Evolutionary conservation across 2,888 invertebrate genomes (phyloP).

Genomic region (Drosophila anomalata): DNA sequence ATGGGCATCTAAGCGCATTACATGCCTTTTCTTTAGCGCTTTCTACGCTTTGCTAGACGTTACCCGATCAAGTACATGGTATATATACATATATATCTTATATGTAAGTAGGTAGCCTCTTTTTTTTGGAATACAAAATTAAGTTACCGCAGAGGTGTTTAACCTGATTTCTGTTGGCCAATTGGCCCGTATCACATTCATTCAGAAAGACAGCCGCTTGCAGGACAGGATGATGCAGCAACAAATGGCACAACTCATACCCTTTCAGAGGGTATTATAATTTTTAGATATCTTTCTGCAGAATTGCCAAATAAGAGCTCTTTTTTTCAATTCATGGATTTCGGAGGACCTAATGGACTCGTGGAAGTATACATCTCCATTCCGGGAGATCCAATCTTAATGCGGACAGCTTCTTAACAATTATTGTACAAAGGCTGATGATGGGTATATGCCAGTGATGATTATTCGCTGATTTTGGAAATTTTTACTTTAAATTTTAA

Average conservation of each 20-base stretch:
- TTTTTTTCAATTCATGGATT: too few relatives aligned
- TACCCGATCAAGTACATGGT: slow-evolving; percentile 19
- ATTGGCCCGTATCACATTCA: slow-evolving; percentile 64
- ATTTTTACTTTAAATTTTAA: too few relatives aligned
- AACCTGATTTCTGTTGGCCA: slow-evolving; percentile 74
- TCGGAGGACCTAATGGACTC: too few relatives aligned
- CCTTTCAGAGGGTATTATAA: slow-evolving; percentile 32
- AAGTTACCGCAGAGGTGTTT: slow-evolving; percentile 71
- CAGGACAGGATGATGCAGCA: slow-evolving; percentile 65
- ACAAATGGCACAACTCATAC: slow-evolving; percentile 41
- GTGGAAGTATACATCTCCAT: too few relatives aligned
- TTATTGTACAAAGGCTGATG: too few relatives aligned
- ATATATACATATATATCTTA: not conserved
- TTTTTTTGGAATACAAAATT: slow-evolving; percentile 52
- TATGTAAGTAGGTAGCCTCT: slow-evolving; percentile 36
- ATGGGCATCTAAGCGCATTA: slow-evolving; percentile 21
- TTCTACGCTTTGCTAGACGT: slow-evolving; percentile 64
- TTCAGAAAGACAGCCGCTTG: slow-evolving; percentile 57
- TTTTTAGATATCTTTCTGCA: not conserved
- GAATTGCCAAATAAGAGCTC: too few relatives aligned
- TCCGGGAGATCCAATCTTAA: too few relatives aligned
- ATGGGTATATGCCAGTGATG: too few relatives aligned
- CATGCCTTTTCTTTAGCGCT: slow-evolving; percentile 31
- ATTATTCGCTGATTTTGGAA: too few relatives aligned
- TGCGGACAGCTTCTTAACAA: too few relatives aligned